Evolutionary conservation across 2,113 vertebrate species (phyloP).

Genomic region (Junco hyemalis): DNA sequence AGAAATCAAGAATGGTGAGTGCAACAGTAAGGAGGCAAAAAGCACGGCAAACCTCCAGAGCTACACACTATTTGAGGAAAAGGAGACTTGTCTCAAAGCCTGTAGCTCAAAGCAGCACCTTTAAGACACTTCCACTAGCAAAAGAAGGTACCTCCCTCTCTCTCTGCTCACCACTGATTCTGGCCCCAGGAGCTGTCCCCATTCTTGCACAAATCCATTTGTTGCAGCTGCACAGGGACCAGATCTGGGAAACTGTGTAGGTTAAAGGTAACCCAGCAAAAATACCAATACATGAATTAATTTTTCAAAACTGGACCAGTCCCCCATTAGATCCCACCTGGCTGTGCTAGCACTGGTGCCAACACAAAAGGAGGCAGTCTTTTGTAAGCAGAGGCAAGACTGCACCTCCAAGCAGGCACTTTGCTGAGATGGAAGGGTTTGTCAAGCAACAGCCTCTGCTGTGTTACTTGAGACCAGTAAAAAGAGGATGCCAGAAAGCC

Average conservation of each 20-base stretch:
- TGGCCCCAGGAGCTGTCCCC: background rate
- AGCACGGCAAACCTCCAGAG: background rate
- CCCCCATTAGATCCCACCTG: background rate
- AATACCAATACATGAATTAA: background rate
- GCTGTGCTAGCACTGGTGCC: background rate
- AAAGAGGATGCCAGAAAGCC: background rate
- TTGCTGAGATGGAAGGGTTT: background rate
- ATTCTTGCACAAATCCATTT: background rate
- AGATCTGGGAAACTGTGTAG: background rate
- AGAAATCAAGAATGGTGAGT: background rate
- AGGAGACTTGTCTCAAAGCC: background rate
- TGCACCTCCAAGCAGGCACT: background rate
- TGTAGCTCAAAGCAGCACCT: background rate
- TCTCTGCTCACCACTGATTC: background rate
- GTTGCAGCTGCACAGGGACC: background rate
- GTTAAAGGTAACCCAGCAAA: background rate
- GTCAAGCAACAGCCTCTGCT: background rate
- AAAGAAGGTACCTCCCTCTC: background rate
- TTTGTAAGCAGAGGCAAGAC: background rate
- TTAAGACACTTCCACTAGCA: background rate
- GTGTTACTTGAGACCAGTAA: background rate
- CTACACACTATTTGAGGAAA: rapidly evolving
- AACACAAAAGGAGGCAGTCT: background rate
- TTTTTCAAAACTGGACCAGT: background rate
- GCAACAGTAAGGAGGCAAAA: background rate